Conservation (phyloP, 2,888 invertebrate species). For the Syrphus vitripennis region DNA sequence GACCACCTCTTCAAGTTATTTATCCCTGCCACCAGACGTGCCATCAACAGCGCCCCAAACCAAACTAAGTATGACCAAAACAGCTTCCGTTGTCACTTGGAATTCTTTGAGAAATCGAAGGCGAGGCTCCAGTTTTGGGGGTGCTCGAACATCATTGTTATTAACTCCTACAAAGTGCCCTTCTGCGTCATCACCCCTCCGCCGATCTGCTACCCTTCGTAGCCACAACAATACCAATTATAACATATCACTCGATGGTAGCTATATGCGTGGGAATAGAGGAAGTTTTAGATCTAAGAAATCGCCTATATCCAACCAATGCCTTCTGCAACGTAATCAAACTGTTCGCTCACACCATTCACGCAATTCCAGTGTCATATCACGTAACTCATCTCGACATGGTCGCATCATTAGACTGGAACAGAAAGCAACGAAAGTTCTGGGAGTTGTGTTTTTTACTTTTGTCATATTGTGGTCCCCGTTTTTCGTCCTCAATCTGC, state of each 20-base stretch:
- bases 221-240: constrained; percentile 81
- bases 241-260: constrained; percentile 44
- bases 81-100: constrained; percentile 87
- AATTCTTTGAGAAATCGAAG: constrained; percentile 85
- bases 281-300: constrained; percentile 71
- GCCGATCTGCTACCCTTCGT: constrained; percentile 85
- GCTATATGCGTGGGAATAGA: neutral
- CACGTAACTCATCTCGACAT: constrained; percentile 90
- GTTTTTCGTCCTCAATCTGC: constrained; percentile 94
- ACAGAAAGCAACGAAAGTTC: constrained; percentile 97
- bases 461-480: constrained; percentile 98
- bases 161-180: constrained; percentile 82
- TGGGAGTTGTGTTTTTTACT: constrained; percentile 96
- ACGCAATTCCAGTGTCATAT: constrained; percentile 90
- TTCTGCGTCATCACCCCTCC: constrained; percentile 80
- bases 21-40: constrained; percentile 73
- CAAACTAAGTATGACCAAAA: constrained; percentile 82
- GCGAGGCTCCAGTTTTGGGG: constrained; percentile 88
- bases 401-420: constrained; percentile 93
- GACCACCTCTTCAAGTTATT: constrained; percentile 68
- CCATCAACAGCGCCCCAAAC: constrained; percentile 77
- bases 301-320: constrained; percentile 83
- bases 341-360: constrained; percentile 88
- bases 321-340: constrained; percentile 82
- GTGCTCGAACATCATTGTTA: constrained; percentile 84